Evolutionary conservation across 2,888 invertebrate species (phyloP), one percentile per base, ranked within the genome.

Genomic region (Drosophila parthenogenetica): DNA sequence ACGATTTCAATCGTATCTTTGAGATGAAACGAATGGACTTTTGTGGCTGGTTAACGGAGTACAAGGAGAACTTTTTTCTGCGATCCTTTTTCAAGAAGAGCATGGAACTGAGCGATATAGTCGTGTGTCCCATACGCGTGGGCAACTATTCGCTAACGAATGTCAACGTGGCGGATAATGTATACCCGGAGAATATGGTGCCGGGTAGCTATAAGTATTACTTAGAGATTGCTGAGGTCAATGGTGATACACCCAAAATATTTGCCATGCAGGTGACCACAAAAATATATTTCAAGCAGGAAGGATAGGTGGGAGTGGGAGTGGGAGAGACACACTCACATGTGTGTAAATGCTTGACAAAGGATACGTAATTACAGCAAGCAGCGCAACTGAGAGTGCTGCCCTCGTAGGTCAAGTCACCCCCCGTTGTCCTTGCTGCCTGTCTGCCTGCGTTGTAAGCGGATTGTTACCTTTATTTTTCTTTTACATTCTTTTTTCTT

Each of bases 231-330:
- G 69, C 81, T 14, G 81, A 85, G 51, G 65, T 53, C 13, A 81
- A 69, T 0, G 69, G 79, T 0, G 84, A 85, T 29, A 50, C 69
- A 42, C 73, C 87, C 42, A 85, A 85, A 60, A 55, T 85, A 19
- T 87, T 85, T 22, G 69, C 89, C 17, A 8, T 85, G 59, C 89
- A 89, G 67, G 71, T 85, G 61, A 81, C 51, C 46, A 59, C 81
- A 14, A 51, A 54, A 40, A 39, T 87, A 35, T 54, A 48, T 19
- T 40, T 64, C n/a, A 22, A 60, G 37, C 35, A n/a, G 35, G 16
- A 8, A 37, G 37, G 2, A 17, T n/a, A 1, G 2, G 10, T 10
- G 13, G 8, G 8, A 17, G 22, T 22, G 13, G 14, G 17, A 29
- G 5, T 8, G 10, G 16, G 5, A 4, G 11, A 5, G 32, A 32